Percentiles rank a stretch among this genome's conserved stretches.
These are phyloP conservation scores for Pteruthius melanotis DNA, from an alignment of 2,113 vertebrate genomes.

Conservation along the genomic window DNA sequence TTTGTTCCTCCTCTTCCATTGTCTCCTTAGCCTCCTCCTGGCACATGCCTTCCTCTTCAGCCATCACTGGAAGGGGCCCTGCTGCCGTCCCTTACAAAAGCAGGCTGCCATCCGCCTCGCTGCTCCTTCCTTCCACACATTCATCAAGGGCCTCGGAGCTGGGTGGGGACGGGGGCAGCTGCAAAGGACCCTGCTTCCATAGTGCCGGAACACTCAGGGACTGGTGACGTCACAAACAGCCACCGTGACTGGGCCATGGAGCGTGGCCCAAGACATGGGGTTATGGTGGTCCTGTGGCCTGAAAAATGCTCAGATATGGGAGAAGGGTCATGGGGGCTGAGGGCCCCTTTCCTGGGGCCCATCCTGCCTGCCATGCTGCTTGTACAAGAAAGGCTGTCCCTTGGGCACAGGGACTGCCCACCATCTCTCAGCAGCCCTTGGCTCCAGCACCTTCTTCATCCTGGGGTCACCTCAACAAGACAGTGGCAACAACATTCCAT, in stretches of 20 bases:
- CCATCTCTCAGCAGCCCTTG: background rate
- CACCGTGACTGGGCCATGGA: background rate
- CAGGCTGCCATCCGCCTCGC: fast-evolving
- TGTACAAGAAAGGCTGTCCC: background rate
- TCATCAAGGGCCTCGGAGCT: background rate
- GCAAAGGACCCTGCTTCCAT: background rate
- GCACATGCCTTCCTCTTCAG: background rate
- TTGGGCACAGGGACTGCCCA: fast-evolving
- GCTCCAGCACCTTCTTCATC: background rate
- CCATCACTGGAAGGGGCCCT: background rate
- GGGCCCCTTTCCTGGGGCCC: background rate
- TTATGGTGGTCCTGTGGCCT: background rate
- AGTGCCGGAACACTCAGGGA: background rate
- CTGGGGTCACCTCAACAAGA: background rate
- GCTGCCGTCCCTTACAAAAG: background rate
- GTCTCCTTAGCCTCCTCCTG: fast-evolving
- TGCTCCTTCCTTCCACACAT: background rate
- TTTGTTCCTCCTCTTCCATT: background rate
- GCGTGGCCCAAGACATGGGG: fast-evolving
- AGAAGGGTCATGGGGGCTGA: background rate
- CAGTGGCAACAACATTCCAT: background rate
- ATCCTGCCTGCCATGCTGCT: background rate
- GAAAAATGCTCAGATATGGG: background rate
- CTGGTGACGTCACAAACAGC: background rate
- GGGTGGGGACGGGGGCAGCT: background rate